These are phyloP conservation scores for Clarias gariepinus DNA, from an alignment of 2,113 vertebrate genomes.

Conservation along the genomic window DNA sequence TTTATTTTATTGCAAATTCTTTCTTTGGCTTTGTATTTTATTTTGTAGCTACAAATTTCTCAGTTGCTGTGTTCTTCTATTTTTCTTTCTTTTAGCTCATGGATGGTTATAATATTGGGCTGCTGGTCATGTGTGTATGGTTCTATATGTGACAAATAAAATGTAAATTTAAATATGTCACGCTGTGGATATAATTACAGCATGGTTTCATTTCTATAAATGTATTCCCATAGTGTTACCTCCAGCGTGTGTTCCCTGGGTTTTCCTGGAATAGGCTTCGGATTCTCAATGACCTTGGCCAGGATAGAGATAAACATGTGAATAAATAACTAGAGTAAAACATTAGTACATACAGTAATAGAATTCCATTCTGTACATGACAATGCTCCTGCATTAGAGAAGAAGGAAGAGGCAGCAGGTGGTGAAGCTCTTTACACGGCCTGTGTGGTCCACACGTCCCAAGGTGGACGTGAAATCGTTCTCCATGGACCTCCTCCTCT, in stretches of 20 bases:
- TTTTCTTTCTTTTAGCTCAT: too few relatives aligned
- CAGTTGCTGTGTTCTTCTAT: too few relatives aligned
- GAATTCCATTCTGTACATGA: background rate
- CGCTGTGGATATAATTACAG: background rate
- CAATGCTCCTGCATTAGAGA: background rate
- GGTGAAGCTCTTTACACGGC: slow-evolving; percentile 25
- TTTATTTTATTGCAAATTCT: too few relatives aligned
- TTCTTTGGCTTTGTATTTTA: too few relatives aligned
- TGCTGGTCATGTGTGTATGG: too few relatives aligned
- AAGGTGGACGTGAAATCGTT: slow-evolving; percentile 41
- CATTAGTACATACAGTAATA: background rate
- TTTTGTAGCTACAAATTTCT: too few relatives aligned
- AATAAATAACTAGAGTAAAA: background rate
- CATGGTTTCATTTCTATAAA: background rate
- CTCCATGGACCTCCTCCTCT: slow-evolving; percentile 14
- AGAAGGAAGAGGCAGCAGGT: background rate
- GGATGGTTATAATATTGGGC: too few relatives aligned
- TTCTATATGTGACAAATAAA: too few relatives aligned
- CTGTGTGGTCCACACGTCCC: slow-evolving; percentile 44
- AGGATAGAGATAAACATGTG: background rate
- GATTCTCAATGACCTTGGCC: background rate
- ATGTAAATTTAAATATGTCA: background rate
- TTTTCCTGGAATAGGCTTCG: background rate
- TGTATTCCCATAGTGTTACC: background rate
- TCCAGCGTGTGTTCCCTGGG: too few relatives aligned